Evolutionary conservation across 2,888 invertebrate species (phyloP).

Genomic region (Drosophila peninsularis): DNA sequence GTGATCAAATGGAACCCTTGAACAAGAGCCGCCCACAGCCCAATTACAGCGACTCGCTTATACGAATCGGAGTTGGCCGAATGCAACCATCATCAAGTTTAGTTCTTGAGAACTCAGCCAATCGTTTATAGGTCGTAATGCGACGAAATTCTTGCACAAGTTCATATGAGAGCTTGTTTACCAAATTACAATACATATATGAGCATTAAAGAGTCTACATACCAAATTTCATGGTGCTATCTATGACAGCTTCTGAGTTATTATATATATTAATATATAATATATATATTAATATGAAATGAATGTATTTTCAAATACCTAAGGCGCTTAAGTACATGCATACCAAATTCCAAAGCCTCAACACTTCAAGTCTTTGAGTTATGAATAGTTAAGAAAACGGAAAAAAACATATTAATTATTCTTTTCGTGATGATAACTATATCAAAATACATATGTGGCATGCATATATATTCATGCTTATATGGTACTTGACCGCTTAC

Average conservation of each 20-base stretch:
- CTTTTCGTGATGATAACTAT: background rate
- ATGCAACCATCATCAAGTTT: background rate
- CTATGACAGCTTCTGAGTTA: background rate
- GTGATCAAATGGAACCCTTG: constrained; percentile 52
- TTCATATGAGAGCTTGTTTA: background rate
- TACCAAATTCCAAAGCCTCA: background rate
- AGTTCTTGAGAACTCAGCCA: constrained; percentile 1
- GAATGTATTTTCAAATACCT: too few relatives aligned
- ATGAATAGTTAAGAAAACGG: background rate
- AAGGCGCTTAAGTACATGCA: background rate
- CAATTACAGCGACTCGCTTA: constrained; percentile 1
- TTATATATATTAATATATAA: background rate
- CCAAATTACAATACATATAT: background rate
- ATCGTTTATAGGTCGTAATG: background rate
- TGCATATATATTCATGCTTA: background rate
- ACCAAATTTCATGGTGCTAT: background rate
- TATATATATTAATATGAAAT: background rate
- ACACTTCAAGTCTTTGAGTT: background rate
- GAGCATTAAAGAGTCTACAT: background rate
- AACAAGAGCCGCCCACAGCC: constrained; percentile 32
- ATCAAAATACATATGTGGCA: background rate
- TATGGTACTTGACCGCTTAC: background rate
- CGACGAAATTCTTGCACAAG: background rate
- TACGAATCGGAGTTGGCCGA: background rate
- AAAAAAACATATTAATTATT: background rate